These are phyloP conservation scores for Heliangelus exortis DNA, from an alignment of 2,797 vertebrate species.

Conservation along the genomic window DNA sequence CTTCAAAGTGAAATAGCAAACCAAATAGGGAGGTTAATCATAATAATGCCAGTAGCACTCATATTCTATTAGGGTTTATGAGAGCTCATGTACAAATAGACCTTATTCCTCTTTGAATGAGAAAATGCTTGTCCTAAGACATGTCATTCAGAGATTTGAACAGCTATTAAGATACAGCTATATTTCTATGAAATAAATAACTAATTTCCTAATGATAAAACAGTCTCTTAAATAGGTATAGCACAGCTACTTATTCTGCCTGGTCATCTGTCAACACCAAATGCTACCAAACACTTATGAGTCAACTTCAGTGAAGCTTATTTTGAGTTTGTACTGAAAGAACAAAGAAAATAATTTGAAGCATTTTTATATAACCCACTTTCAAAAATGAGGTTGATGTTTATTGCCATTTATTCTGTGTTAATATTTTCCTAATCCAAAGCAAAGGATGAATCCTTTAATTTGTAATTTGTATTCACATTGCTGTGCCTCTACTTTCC, in stretches of 20 bases:
- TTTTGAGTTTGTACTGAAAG: not conserved
- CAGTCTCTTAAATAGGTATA: not conserved
- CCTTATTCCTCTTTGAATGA: not conserved
- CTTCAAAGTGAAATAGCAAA: not conserved
- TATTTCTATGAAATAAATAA: not conserved
- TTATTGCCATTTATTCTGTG: not conserved
- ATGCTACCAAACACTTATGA: not conserved
- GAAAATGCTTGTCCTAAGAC: not conserved
- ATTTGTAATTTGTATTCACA: not conserved
- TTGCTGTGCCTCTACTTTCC: not conserved
- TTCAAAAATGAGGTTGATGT: not conserved
- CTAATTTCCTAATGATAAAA: not conserved
- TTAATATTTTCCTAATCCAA: not conserved
- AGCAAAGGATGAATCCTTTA: not conserved
- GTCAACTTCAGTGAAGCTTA: not conserved
- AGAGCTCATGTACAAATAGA: fast-evolving
- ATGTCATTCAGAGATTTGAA: not conserved
- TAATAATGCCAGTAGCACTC: not conserved
- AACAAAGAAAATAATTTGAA: not conserved
- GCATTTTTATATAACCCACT: not conserved
- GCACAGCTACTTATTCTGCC: not conserved
- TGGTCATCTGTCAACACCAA: not conserved
- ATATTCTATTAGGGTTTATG: fast-evolving
- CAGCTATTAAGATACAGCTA: not conserved
- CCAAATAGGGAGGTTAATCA: not conserved